phyloP scores from a whole-genome alignment of 2,888 invertebrate species.

The Listrodromus nycthemerus region DNA sequence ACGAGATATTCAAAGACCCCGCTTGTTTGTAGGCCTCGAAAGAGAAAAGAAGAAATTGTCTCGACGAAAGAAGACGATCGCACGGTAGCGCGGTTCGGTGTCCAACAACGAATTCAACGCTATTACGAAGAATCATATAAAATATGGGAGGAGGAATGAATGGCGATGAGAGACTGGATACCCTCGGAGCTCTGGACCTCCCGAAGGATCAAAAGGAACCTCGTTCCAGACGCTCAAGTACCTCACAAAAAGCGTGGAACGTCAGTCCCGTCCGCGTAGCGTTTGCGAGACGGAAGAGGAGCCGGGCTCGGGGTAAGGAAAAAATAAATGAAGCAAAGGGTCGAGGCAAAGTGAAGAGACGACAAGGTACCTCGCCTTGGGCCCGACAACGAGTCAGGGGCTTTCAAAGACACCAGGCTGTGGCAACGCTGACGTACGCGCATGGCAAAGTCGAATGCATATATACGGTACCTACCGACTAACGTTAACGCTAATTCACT shows the following conservation, averaged over 20 bases:
- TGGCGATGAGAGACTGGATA: not conserved
- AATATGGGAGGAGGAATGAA: not conserved
- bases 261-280: constrained; percentile 15
- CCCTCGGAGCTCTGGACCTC: not conserved
- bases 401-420: constrained; percentile 81
- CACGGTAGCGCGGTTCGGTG: not conserved
- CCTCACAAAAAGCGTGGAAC: not conserved
- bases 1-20: too few relatives aligned
- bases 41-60: too few relatives aligned
- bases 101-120: not conserved
- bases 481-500: not conserved
- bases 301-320: constrained; percentile 18
- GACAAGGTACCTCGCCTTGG: constrained; percentile 76
- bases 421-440: constrained; percentile 66
- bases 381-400: constrained; percentile 77
- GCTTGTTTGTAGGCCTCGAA: too few relatives aligned
- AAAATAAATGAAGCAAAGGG: constrained; percentile 18
- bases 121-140: not conserved
- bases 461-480: not conserved
- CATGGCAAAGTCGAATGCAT: constrained; percentile 20
- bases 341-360: constrained; percentile 55
- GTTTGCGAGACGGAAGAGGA: constrained; percentile 44
- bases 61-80: too few relatives aligned
- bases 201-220: not conserved
- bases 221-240: not conserved